phyloP scores from a whole-genome alignment of 2,888 invertebrate genomes.

The Sarcophaga subvicina region DNA sequence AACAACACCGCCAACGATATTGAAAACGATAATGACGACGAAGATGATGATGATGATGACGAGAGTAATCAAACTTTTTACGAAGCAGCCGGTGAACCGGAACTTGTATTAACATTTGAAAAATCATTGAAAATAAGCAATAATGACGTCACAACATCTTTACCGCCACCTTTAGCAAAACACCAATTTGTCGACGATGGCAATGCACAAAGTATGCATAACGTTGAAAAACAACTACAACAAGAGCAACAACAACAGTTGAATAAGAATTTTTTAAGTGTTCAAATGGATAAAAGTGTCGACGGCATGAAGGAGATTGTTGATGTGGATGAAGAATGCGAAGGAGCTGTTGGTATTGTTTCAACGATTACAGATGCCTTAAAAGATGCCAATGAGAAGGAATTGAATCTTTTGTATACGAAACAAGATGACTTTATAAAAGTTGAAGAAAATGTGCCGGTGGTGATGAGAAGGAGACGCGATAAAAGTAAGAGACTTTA shows the following conservation, averaged over 20 bases:
- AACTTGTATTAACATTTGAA: slow-evolving; percentile 74
- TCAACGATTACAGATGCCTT: slow-evolving; percentile 14
- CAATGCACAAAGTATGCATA: slow-evolving; percentile 34
- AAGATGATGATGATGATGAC: slow-evolving; percentile 71
- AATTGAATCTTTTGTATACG: slow-evolving; percentile 21
- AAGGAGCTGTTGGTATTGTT: slow-evolving; percentile 62
- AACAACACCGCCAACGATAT: background rate
- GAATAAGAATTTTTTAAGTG: slow-evolving; percentile 23
- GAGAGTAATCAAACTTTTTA: slow-evolving; percentile 75
- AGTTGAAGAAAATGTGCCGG: slow-evolving; percentile 19
- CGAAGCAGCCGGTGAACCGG: slow-evolving; percentile 76
- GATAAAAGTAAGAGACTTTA: slow-evolving; percentile 71
- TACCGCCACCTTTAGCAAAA: slow-evolving; percentile 12
- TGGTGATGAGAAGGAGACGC: slow-evolving; percentile 67
- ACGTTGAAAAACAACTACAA: slow-evolving; percentile 1
- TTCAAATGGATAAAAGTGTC: slow-evolving; percentile 27
- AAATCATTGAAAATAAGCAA: slow-evolving; percentile 72
- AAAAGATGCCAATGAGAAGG: slow-evolving; percentile 20
- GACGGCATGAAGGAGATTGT: background rate
- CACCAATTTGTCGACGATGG: background rate
- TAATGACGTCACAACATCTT: slow-evolving; percentile 73
- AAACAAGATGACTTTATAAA: slow-evolving; percentile 38
- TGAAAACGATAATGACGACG: slow-evolving; percentile 1
- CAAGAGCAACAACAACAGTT: slow-evolving; percentile 31
- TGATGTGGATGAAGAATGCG: slow-evolving; percentile 48